Evolutionary conservation across 2,113 vertebrate genomes (phyloP), one percentile per base, ranked within the genome.

Genomic region (Hippocampus zosterae): DNA sequence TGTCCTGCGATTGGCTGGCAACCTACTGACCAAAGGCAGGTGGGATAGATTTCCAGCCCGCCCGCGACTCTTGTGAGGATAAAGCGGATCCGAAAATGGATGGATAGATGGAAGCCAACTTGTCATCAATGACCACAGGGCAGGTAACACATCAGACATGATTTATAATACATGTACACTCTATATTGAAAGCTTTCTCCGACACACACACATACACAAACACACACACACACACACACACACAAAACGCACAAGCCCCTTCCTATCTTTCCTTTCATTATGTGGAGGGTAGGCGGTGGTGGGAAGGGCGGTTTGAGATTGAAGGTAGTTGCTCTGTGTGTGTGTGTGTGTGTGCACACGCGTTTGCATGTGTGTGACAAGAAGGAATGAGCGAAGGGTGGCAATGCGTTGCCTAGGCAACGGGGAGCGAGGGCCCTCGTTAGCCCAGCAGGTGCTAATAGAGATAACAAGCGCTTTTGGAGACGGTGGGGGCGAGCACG

Each of bases 361-460:
- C 41, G 41, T 42, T 12, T 44, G 11, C 3, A 44, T 44, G 27
- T 27, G 67, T 67, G 69, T 70, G 72, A 52, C 52, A 78, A 79
- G 73, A 81, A 81, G 77, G 76, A 78, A 70, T 62, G 78, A 81
- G 71, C 73, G 68, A 82, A 86, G 87, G 88, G 85, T 91, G 90
- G 89, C 69, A 75, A 86, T 82, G 79, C 65, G 89, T 92, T 85
- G 81, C 86, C 87, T 67, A 86, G 88, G 89, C 65, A 92, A 91
- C 91, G 66, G 76, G 74, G 83, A 86, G 83, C 83, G 69, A 37
- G 75, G 81, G 88, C 78, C 85, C 91, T 92, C 85, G 88, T 92
- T 92, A 92, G 86, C 88, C 83, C 89, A 90, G 91, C 91, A 92
- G 91, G 91, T 91, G 91, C 90, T 92, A 92, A 92, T 91, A 79